Conservation (phyloP, 2,888 invertebrate genomes). For the Aethes cnicana region DNA sequence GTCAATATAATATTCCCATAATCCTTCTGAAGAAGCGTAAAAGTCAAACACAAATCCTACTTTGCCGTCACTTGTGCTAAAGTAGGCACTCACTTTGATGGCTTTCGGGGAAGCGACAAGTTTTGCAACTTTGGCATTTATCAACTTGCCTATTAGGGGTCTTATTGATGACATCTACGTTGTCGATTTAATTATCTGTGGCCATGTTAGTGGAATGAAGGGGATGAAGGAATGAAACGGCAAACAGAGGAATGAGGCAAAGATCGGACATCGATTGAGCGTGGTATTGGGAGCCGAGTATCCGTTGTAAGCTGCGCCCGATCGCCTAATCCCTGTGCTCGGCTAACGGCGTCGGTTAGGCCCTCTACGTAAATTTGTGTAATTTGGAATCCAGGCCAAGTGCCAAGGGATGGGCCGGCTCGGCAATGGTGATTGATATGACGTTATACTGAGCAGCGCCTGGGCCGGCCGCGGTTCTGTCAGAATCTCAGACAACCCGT, state of each 20-base stretch:
- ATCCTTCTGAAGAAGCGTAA: conserved; percentile 68
- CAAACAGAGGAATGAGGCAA: conserved; percentile 50
- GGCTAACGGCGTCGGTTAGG: conserved; percentile 70
- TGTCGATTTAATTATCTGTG: conserved; percentile 42
- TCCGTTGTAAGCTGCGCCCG: conserved; percentile 69
- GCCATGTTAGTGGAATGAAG: conserved; percentile 31
- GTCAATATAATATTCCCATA: conserved; percentile 65
- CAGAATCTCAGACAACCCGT: conserved; percentile 55
- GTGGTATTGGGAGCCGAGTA: conserved; percentile 64
- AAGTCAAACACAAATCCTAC: conserved; percentile 77
- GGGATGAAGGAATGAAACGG: conserved; percentile 39
- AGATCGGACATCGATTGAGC: conserved; percentile 65
- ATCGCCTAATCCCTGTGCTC: conserved; percentile 68
- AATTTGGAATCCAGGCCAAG: conserved; percentile 81
- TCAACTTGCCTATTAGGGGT: conserved; percentile 75
- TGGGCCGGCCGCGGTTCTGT: conserved; percentile 48
- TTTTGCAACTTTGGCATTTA: conserved; percentile 78
- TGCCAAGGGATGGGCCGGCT: conserved; percentile 76
- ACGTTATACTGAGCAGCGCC: conserved; percentile 64
- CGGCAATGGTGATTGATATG: conserved; percentile 80
- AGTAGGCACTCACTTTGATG: conserved; percentile 77
- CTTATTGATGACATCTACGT: conserved; percentile 58
- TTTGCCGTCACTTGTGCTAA: conserved; percentile 74
- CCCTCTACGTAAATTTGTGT: conserved; percentile 79
- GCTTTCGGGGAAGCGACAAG: conserved; percentile 70